Evolutionary conservation across 2,113 vertebrate genomes (phyloP), one percentile per base, ranked within the genome.

Genomic region (Connochaetes taurinus): DNA sequence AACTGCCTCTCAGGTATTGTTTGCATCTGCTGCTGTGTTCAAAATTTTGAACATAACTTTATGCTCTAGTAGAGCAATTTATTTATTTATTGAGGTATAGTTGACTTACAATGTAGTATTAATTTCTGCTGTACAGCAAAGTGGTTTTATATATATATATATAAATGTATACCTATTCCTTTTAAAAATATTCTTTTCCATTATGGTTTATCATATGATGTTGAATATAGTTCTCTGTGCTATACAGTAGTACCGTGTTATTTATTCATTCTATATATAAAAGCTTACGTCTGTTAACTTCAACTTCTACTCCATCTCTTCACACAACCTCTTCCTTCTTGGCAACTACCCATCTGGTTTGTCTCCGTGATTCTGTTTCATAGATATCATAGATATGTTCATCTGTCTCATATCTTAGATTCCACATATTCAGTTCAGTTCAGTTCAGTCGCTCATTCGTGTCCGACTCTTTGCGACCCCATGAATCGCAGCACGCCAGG

Each of bases 31-130:
- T 96, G 45, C 64, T 40, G 3, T 89, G 50, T 5, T 50, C 29
- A 1, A 23, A 62, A 57, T 40, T 94, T 60, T 84, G n/a, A 81
- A 92, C n/a, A 95, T 12, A 60, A 76, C 64, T 94, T 87, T 90
- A 87, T 81, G n/a, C 21, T 33, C 33, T 84, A 29, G 31, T 58
- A 85, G 58, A 90, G 64, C 82, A 67, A 76, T 78, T 81, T 52
- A 33, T 52, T 52, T 33, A 81, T 31, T 81, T 52, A 21, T 13
- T 52, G 78, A 50, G 33, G 31, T 81, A 21, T 33, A 81, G 78
- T 4, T 50, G 78, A n/a, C 31, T 81, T 81, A 33, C 47, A 81
- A 7, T 52, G 45, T 50, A 17, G 76, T 29, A 11, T 31, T 80
- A 17, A 31, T 33, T 81, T 33, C 47, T n/a, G 29, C 29, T 33